A percentile compares a stretch with the other conserved stretches of the same genome.
phyloP scores from a whole-genome alignment of 2,113 vertebrate species.

The Sphaerodactylus townsendi region DNA sequence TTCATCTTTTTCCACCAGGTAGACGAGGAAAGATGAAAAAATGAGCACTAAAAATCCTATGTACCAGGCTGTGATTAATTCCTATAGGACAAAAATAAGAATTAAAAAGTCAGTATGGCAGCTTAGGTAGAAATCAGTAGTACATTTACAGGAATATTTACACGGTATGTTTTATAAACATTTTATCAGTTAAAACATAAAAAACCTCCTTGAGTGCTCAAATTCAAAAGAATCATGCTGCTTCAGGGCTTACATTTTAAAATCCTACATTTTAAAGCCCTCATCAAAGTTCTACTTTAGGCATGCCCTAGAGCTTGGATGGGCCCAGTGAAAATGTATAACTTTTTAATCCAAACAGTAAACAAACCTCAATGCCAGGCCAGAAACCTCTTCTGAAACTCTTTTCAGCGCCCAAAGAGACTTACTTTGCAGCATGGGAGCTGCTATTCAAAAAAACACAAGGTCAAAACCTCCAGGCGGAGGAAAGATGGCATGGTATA shows the following conservation, averaged over 20 bases:
- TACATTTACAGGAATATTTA: not conserved
- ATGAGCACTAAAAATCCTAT: constrained; percentile 98
- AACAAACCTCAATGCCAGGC: not conserved
- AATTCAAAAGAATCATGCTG: not conserved
- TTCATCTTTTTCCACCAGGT: constrained; percentile 96
- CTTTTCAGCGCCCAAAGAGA: not conserved
- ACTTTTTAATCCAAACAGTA: not conserved
- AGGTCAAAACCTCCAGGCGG: not conserved
- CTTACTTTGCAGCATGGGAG: not conserved
- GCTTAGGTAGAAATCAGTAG: constrained; percentile 8
- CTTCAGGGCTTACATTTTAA: not conserved
- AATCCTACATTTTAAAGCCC: not conserved
- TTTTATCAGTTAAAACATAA: constrained; percentile 7
- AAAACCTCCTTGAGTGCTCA: not conserved
- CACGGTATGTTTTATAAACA: not conserved
- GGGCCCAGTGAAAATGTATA: not conserved
- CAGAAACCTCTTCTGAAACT: not conserved
- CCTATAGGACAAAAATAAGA: constrained; percentile 76
- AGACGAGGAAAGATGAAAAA: constrained; percentile 98
- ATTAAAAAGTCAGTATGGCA: constrained; percentile 23
- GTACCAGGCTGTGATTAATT: constrained; percentile 98
- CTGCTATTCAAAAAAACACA: not conserved
- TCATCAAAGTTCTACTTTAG: not conserved
- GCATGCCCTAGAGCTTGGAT: not conserved
- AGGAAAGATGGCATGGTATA: too few species aligned